Conservation (phyloP, 2,797 vertebrate species). For the Xyrichtys novacula region DNA sequence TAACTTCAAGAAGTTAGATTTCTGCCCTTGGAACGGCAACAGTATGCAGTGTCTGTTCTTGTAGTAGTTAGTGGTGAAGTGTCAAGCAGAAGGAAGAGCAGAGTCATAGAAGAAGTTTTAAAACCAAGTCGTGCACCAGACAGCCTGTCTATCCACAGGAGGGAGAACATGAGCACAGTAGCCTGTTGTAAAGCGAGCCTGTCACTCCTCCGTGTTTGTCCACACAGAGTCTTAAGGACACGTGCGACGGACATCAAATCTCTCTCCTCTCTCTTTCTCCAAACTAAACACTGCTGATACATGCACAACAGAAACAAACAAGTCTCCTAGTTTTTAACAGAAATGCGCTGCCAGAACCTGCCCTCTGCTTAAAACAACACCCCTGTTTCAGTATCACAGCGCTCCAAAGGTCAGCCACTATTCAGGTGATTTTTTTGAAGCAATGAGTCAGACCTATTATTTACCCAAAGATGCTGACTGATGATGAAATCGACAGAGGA, state of each 20-base stretch:
- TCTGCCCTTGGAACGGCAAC: conserved; percentile 15
- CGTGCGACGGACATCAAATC: conserved; percentile 65
- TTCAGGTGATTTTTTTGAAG: neutral
- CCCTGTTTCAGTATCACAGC: conserved; percentile 25
- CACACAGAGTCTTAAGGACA: conserved; percentile 52
- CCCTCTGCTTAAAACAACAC: conserved; percentile 33
- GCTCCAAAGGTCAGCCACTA: neutral
- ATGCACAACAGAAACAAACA: conserved; percentile 54
- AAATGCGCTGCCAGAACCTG: conserved; percentile 13
- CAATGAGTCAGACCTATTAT: neutral
- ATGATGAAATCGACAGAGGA: neutral
- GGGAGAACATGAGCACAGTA: conserved; percentile 54
- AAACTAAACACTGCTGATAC: conserved; percentile 77
- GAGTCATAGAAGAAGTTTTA: conserved; percentile 52
- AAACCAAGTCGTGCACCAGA: conserved; percentile 30
- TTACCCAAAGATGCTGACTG: neutral
- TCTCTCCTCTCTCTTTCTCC: conserved; percentile 54
- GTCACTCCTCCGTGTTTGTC: conserved; percentile 45
- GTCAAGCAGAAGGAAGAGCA: no score
- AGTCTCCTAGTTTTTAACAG: conserved; percentile 14
- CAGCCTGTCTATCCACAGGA: conserved; percentile 45
- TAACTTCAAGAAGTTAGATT: conserved; percentile 16
- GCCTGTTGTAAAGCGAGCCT: conserved; percentile 34
- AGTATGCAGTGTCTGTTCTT: no score
- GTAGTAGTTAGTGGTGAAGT: no score